A percentile compares a stretch with the other conserved stretches of the same genome.
phyloP scores from a whole-genome alignment of 2,888 invertebrate species.

The Eupsilia transversa region DNA sequence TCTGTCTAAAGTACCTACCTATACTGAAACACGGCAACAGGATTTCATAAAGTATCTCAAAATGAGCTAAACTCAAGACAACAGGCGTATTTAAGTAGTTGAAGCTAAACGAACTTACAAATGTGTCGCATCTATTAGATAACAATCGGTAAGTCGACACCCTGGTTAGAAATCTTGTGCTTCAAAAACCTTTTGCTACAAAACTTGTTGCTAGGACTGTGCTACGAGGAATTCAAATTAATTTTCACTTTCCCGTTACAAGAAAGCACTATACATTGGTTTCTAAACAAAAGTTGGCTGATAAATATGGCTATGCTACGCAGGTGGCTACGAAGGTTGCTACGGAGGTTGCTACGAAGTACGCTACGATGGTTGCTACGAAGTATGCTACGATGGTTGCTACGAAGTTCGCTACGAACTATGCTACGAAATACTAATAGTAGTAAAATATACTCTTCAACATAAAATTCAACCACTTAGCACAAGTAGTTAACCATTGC shows the following conservation, averaged over 20 bases:
- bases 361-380: slow-evolving; percentile 1
- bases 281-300: no score
- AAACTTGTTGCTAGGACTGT: not conserved
- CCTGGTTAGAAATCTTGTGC: not conserved
- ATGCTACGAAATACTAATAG: not conserved
- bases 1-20: not conserved
- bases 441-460: slow-evolving; percentile 7
- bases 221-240: not conserved
- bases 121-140: not conserved
- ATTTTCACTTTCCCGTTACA: not conserved
- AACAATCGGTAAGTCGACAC: not conserved
- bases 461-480: slow-evolving; percentile 33
- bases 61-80: not conserved
- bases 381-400: not conserved
- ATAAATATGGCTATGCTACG: not conserved
- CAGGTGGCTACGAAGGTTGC: not conserved
- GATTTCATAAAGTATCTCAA: slow-evolving; percentile 13
- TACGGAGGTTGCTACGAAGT: no score
- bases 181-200: not conserved
- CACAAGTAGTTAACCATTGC: slow-evolving; percentile 38
- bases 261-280: not conserved
- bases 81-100: not conserved
- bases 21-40: slow-evolving; percentile 1
- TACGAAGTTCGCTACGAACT: not conserved
- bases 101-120: not conserved